Percentiles rank a stretch among this genome's conserved stretches.
phyloP scores from a whole-genome alignment of 92 coral and sea anemone species.

The Porites rus region DNA sequence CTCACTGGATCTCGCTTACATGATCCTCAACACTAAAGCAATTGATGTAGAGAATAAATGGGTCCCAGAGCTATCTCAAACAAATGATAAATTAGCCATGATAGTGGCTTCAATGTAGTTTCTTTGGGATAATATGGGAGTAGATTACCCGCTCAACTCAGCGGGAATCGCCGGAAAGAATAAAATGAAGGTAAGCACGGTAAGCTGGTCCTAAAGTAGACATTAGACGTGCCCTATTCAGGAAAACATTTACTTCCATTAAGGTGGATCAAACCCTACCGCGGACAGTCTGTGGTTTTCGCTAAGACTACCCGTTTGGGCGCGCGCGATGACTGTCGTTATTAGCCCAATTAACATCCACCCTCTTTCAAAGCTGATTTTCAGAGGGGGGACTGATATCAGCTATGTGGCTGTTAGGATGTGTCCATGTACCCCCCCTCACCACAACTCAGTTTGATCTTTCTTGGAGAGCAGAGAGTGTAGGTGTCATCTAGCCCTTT shows the following conservation, averaged over 20 bases:
- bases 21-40: too few species aligned
- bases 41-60: too few species aligned
- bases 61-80: too few species aligned
- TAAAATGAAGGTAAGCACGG: neutral
- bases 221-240: neutral
- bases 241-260: neutral
- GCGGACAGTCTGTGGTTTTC: constrained; percentile 37
- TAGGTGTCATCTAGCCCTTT: too few species aligned
- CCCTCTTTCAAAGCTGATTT: too few species aligned
- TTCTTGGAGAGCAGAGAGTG: too few species aligned
- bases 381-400: too few species aligned
- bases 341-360: neutral
- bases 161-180: neutral
- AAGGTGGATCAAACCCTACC: constrained; percentile 6
- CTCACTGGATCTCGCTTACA: too few species aligned
- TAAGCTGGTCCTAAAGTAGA: neutral
- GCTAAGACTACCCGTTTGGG: neutral
- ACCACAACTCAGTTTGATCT: too few species aligned
- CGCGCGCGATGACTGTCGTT: constrained; percentile 3
- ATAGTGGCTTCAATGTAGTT: neutral
- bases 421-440: too few species aligned
- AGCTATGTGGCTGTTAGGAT: too few species aligned
- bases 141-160: neutral
- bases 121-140: neutral
- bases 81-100: too few species aligned